A percentile compares a stretch with the other conserved stretches of the same genome.
Evolutionary conservation across 2,888 invertebrate species (phyloP).

Genomic region (Melanostoma mellinum): DNA sequence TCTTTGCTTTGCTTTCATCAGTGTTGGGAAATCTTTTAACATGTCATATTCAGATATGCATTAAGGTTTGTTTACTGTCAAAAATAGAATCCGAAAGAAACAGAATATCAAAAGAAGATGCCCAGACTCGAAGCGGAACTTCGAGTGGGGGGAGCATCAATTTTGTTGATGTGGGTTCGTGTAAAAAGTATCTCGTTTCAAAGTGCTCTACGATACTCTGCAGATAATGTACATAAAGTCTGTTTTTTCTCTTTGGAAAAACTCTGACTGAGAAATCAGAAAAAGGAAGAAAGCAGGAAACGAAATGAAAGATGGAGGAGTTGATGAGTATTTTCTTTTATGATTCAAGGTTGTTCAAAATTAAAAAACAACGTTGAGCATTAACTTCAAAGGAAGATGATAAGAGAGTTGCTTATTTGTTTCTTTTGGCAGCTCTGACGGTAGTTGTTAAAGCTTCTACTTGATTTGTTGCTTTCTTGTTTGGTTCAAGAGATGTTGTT

Average conservation of each 20-base stretch:
- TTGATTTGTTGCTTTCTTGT: too few species aligned
- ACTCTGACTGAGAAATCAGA: background rate
- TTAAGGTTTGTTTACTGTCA: conserved; percentile 53
- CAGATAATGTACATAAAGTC: conserved; percentile 1
- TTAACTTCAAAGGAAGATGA: too few species aligned
- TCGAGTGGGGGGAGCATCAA: conserved; percentile 22
- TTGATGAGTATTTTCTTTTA: too few species aligned
- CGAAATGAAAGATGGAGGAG: too few species aligned
- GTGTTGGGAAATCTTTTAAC: conserved; percentile 18
- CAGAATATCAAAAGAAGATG: conserved; percentile 34
- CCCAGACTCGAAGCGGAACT: too few species aligned
- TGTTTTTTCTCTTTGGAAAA: background rate
- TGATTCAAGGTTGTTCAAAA: too few species aligned
- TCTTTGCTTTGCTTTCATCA: conserved; percentile 5
- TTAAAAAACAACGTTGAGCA: too few species aligned
- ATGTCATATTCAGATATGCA: conserved; percentile 42
- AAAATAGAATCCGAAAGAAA: conserved; percentile 36
- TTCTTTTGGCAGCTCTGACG: too few species aligned
- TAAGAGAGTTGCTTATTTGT: too few species aligned
- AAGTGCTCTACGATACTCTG: conserved; percentile 7
- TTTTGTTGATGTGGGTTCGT: conserved; percentile 59
- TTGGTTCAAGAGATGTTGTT: too few species aligned
- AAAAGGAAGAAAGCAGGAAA: background rate
- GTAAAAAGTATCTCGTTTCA: conserved; percentile 42
- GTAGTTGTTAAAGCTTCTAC: too few species aligned